phyloP scores from a whole-genome alignment of 2,888 invertebrate species.

The Noctua pronuba region DNA sequence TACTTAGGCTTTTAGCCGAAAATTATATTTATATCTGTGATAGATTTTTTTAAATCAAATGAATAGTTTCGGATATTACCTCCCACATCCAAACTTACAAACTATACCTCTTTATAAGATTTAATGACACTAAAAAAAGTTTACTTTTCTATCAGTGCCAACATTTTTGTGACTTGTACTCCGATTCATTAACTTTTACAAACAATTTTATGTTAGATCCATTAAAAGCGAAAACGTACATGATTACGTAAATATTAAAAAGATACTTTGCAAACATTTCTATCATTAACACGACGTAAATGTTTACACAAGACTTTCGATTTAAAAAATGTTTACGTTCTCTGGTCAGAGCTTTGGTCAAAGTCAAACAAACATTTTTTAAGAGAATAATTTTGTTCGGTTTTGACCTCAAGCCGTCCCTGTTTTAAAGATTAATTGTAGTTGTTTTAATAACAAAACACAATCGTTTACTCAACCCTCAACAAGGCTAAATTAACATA shows the following conservation, averaged over 20 bases:
- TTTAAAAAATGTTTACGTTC: background rate
- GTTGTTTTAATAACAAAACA: constrained; percentile 8
- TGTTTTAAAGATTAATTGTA: background rate
- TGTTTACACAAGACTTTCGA: background rate
- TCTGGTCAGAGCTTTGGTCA: background rate
- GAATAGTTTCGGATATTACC: background rate
- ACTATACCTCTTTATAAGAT: background rate
- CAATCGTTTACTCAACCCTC: background rate
- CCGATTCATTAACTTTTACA: background rate
- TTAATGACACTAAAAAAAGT: background rate
- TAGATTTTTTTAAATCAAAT: background rate
- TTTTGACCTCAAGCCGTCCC: background rate
- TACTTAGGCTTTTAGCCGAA: no score
- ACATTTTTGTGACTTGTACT: background rate
- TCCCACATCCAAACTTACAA: background rate
- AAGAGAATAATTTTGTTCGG: background rate
- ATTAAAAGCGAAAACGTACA: background rate
- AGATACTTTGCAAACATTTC: background rate
- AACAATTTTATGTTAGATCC: background rate
- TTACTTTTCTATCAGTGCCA: background rate
- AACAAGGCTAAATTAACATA: background rate
- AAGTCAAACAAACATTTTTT: background rate
- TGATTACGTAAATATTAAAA: background rate
- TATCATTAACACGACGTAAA: background rate
- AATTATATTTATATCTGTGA: background rate